Percentiles rank a stretch among this genome's conserved stretches.
Evolutionary conservation across 2,797 vertebrate genomes (phyloP).

Genomic region (Clangula hyemalis): DNA sequence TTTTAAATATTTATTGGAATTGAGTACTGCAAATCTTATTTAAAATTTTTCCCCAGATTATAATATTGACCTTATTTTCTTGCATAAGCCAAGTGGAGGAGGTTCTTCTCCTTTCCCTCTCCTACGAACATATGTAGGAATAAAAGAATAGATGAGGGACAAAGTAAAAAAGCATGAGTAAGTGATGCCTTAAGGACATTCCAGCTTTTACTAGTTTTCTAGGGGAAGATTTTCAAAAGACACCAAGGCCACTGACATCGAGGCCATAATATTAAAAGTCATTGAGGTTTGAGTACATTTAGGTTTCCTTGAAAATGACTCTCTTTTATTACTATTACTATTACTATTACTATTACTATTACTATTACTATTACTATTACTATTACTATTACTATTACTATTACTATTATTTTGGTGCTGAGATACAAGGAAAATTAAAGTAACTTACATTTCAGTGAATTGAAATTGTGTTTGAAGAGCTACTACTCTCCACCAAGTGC

Average conservation of each 20-base stretch:
- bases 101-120: background rate
- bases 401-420: background rate
- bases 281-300: background rate
- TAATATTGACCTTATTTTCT: background rate
- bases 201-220: background rate
- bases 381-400: no score
- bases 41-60: background rate
- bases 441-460: background rate
- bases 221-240: background rate
- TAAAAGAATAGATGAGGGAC: background rate
- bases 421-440: background rate
- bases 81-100: background rate
- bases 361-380: no score
- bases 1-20: background rate
- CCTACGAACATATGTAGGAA: background rate
- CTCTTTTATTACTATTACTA: background rate
- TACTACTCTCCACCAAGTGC: background rate
- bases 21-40: background rate
- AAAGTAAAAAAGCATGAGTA: background rate
- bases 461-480: background rate
- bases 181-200: background rate
- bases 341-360: background rate
- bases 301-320: background rate
- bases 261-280: background rate
- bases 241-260: background rate